Percentiles rank a stretch among this genome's conserved stretches.
phyloP scores from a whole-genome alignment of 2,113 vertebrate genomes.

The Diadophis punctatus region DNA sequence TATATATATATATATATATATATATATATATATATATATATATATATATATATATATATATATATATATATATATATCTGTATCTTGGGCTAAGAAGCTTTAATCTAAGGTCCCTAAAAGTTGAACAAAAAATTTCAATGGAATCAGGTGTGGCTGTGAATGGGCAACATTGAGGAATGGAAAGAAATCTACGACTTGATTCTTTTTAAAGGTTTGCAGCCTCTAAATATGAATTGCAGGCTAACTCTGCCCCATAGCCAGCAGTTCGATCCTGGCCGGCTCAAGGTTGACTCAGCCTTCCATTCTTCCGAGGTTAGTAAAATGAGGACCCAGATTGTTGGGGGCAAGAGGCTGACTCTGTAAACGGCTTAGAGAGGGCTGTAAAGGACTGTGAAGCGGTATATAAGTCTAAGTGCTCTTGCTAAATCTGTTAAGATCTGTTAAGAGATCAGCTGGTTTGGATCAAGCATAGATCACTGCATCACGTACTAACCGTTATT shows the following conservation, averaged over 20 bases:
- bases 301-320: not conserved
- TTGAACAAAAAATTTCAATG: not conserved
- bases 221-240: not conserved
- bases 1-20: no score
- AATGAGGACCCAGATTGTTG: not conserved
- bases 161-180: not conserved
- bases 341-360: not conserved
- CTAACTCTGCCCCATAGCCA: not conserved
- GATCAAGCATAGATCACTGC: not conserved
- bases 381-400: not conserved
- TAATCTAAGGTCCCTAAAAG: not conserved
- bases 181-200: not conserved
- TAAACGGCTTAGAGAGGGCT: not conserved
- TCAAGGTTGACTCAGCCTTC: not conserved
- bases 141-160: not conserved
- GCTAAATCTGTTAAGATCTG: not conserved
- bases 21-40: no score
- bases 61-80: no score
- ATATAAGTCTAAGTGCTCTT: not conserved
- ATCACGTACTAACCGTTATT: not conserved
- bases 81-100: not conserved
- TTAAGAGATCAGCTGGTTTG: not conserved
- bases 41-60: no score
- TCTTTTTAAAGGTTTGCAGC: not conserved
- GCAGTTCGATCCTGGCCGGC: not conserved